phyloP scores from a whole-genome alignment of 2,888 invertebrate genomes.

The Philopedon plagiatum region DNA sequence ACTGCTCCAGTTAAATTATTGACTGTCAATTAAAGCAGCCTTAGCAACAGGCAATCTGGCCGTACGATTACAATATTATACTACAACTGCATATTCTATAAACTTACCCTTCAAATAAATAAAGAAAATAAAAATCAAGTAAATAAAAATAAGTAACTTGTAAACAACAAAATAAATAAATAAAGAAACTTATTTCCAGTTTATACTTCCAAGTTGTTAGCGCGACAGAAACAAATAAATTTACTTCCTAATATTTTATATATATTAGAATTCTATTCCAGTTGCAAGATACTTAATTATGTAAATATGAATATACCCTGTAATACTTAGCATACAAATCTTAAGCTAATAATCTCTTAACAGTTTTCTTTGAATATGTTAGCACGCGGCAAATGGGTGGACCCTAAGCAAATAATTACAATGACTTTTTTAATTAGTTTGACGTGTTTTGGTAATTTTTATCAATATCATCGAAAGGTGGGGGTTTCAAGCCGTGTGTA shows the following conservation, averaged over 20 bases:
- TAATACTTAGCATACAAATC: neutral
- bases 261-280: neutral
- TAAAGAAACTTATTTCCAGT: too few species aligned
- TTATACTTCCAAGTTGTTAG: too few species aligned
- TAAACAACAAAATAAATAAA: too few species aligned
- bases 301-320: neutral
- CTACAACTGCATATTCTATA: too few species aligned
- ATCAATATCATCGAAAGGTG: neutral
- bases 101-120: too few species aligned
- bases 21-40: too few species aligned
- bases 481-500: neutral
- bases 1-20: too few species aligned
- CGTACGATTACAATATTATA: too few species aligned
- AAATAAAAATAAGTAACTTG: too few species aligned
- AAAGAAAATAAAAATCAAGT: too few species aligned
- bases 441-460: neutral
- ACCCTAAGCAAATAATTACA: neutral
- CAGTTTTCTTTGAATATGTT: neutral
- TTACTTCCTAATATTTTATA: slow-evolving; percentile 17
- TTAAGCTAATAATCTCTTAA: neutral
- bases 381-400: neutral
- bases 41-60: too few species aligned
- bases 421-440: neutral
- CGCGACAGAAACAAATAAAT: neutral
- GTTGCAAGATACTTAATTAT: slow-evolving; percentile 10